Evolutionary conservation across 2,797 vertebrate species (phyloP).

Genomic region (Poeciliopsis gracilis): DNA sequence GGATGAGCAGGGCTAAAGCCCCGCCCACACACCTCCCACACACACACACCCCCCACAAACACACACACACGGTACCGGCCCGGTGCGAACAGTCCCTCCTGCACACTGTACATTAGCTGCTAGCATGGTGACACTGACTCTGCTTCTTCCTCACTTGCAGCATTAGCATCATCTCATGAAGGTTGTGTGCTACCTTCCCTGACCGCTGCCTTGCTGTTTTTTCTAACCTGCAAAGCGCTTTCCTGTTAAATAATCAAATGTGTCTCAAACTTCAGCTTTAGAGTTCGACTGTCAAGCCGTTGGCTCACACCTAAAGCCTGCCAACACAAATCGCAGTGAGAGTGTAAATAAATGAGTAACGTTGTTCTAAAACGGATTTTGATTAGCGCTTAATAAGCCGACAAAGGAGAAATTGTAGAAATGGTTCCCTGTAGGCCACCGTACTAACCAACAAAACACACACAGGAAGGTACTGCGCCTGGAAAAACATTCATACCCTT

Average conservation of each 20-base stretch:
- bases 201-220: constrained; percentile 54
- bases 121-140: constrained; percentile 83
- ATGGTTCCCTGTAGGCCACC: not conserved
- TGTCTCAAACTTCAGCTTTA: constrained; percentile 36
- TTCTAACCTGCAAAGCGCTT: constrained; percentile 48
- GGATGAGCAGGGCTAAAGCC: constrained; percentile 83
- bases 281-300: constrained; percentile 39
- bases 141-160: constrained; percentile 76
- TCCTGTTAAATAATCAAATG: constrained; percentile 34
- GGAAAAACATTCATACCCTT: not conserved
- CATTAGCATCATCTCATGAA: constrained; percentile 71
- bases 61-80: not conserved
- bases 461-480: not conserved
- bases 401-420: constrained; percentile 43
- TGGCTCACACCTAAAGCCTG: constrained; percentile 41
- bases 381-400: constrained; percentile 61
- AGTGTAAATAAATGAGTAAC: constrained; percentile 30
- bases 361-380: constrained; percentile 48
- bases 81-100: constrained; percentile 56
- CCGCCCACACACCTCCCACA: not conserved
- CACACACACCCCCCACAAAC: no score
- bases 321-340: constrained; percentile 34
- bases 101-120: constrained; percentile 83
- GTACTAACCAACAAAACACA: constrained; percentile 25
- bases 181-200: constrained; percentile 64